These are phyloP conservation scores for Lithophane ornitopus DNA, from an alignment of 2,888 invertebrate species.

Conservation along the genomic window DNA sequence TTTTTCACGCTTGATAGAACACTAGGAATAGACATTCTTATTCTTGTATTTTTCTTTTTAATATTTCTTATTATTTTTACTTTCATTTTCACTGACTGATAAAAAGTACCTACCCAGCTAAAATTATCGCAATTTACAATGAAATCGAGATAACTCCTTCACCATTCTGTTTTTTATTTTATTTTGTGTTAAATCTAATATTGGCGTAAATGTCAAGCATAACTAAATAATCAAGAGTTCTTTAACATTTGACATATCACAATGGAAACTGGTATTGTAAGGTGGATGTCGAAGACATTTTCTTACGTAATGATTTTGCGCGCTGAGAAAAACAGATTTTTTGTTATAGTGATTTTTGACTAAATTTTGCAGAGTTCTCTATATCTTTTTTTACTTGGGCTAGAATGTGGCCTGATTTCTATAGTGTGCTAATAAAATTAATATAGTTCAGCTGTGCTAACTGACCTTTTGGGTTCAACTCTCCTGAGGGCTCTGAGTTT, in stretches of 20 bases:
- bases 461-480: not conserved
- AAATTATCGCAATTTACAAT: not conserved
- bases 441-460: not conserved
- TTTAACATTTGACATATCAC: slow-evolving; percentile 42
- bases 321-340: slow-evolving; percentile 18
- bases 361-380: not conserved
- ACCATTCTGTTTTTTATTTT: not conserved
- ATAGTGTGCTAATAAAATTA: not conserved
- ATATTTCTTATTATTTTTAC: too few relatives aligned
- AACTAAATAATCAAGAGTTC: slow-evolving; percentile 46
- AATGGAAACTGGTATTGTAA: slow-evolving; percentile 37
- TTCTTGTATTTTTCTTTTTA: too few relatives aligned
- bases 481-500: not conserved
- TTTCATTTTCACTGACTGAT: not conserved
- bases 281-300: slow-evolving; percentile 30
- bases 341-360: not conserved
- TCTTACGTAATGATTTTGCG: slow-evolving; percentile 29
- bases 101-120: not conserved
- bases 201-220: slow-evolving; percentile 23
- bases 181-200: not conserved
- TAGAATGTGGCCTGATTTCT: not conserved
- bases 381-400: not conserved
- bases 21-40: not conserved
- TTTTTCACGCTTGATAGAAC: not conserved
- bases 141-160: not conserved